These are phyloP conservation scores for Myocastor coypus DNA, from an alignment of 2,113 vertebrate species.

Conservation along the genomic window DNA sequence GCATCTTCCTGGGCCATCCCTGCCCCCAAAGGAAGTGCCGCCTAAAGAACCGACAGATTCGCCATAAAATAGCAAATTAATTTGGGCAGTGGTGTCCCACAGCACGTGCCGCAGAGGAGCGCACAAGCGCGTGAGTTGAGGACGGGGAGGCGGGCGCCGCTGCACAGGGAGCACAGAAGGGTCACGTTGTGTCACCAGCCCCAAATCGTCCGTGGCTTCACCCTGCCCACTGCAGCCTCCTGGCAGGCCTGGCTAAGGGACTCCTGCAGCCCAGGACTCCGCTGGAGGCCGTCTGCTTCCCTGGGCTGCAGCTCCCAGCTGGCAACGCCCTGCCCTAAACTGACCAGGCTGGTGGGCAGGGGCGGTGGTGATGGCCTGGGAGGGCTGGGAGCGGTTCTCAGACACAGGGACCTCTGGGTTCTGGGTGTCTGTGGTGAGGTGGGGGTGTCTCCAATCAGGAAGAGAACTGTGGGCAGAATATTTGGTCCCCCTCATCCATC, in stretches of 20 bases:
- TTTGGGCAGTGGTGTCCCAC: neutral
- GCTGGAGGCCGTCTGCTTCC: neutral
- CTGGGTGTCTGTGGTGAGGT: neutral
- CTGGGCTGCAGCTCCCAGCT: neutral
- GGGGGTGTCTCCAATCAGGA: neutral
- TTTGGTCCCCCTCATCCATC: neutral
- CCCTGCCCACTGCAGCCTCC: neutral
- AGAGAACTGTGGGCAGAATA: fast-evolving
- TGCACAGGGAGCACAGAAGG: neutral
- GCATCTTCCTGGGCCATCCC: neutral
- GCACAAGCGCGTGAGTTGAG: neutral
- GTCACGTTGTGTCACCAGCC: neutral
- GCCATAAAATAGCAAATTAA: neutral
- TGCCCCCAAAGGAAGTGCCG: neutral
- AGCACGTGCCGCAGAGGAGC: neutral
- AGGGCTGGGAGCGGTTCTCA: neutral
- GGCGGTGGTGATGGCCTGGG: neutral
- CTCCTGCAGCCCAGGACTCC: neutral
- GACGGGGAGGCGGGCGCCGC: neutral
- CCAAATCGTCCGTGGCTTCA: neutral
- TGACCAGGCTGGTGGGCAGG: neutral
- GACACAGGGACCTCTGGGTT: neutral
- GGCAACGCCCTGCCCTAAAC: neutral
- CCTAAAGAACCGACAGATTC: neutral
- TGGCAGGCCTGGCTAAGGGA: neutral